phyloP scores from a whole-genome alignment of 2,888 invertebrate genomes.

The Petrophora chlorosata region DNA sequence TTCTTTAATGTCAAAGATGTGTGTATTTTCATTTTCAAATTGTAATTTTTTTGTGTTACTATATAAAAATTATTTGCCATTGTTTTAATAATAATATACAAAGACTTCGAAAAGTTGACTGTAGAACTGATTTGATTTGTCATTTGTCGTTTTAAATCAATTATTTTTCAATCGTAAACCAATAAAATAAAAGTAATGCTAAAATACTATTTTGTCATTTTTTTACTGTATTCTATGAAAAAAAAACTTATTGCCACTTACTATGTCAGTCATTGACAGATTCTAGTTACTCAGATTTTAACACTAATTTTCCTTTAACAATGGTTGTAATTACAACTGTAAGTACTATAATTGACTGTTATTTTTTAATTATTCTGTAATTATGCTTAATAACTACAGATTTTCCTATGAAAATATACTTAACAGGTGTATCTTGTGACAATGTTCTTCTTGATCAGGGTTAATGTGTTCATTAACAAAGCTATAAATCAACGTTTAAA shows the following conservation, averaged over 20 bases:
- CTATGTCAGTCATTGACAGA: conserved; percentile 2
- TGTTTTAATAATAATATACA: too few relatives aligned
- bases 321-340: conserved; percentile 14
- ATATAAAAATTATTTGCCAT: too few relatives aligned
- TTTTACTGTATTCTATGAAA: too few relatives aligned
- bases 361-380: conserved; percentile 40
- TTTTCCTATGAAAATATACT: conserved; percentile 29
- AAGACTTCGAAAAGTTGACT: too few relatives aligned
- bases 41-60: too few relatives aligned
- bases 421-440: not conserved
- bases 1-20: not conserved
- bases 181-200: too few relatives aligned
- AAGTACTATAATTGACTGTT: conserved; percentile 29
- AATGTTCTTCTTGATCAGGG: conserved; percentile 20
- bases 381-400: conserved; percentile 31
- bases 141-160: too few relatives aligned
- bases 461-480: conserved; percentile 23
- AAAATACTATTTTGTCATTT: too few relatives aligned
- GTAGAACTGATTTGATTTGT: too few relatives aligned
- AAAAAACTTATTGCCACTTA: too few relatives aligned
- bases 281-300: not conserved
- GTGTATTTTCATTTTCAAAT: not conserved
- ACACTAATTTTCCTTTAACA: conserved; percentile 22
- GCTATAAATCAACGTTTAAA: conserved; percentile 6
- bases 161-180: too few relatives aligned